phyloP scores from a whole-genome alignment of 1,140 invertebrate genomes.

The Cydia splendana region DNA sequence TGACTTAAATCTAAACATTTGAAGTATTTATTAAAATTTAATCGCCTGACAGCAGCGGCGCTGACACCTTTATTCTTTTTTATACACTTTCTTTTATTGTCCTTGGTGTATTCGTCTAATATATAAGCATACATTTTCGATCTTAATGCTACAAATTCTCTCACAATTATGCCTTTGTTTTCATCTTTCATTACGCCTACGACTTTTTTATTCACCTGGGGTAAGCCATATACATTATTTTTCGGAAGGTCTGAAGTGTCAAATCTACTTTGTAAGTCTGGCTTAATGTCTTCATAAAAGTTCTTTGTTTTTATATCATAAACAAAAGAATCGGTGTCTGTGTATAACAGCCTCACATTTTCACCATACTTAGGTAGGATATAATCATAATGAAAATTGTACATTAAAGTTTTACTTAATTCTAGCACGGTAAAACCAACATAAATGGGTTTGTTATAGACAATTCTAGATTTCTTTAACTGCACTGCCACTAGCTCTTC shows the following conservation, averaged over 20 bases:
- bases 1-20: background rate
- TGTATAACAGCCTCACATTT: slow-evolving; percentile 34
- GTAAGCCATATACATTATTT: slow-evolving; percentile 35
- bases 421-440: slow-evolving; percentile 41
- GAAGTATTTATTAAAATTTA: background rate
- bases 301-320: slow-evolving; percentile 41
- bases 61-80: slow-evolving; percentile 44
- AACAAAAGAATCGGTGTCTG: slow-evolving; percentile 39
- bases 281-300: slow-evolving; percentile 39
- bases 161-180: slow-evolving; percentile 34
- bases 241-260: slow-evolving; percentile 37
- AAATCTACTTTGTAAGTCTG: slow-evolving; percentile 34
- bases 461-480: slow-evolving; percentile 48
- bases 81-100: slow-evolving; percentile 31
- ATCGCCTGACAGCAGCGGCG: slow-evolving; percentile 38
- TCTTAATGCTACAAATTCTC: slow-evolving; percentile 40
- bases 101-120: no score
- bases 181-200: slow-evolving; percentile 39
- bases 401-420: slow-evolving; percentile 35
- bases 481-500: slow-evolving; percentile 58
- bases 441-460: slow-evolving; percentile 51
- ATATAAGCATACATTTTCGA: slow-evolving; percentile 38
- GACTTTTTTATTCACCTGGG: slow-evolving; percentile 35
- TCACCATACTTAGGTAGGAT: slow-evolving; percentile 36
- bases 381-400: slow-evolving; percentile 40